A percentile compares a stretch with the other conserved stretches of the same genome.
phyloP scores from a whole-genome alignment of 2,888 invertebrate genomes.

The Iselma pallidipennis region DNA sequence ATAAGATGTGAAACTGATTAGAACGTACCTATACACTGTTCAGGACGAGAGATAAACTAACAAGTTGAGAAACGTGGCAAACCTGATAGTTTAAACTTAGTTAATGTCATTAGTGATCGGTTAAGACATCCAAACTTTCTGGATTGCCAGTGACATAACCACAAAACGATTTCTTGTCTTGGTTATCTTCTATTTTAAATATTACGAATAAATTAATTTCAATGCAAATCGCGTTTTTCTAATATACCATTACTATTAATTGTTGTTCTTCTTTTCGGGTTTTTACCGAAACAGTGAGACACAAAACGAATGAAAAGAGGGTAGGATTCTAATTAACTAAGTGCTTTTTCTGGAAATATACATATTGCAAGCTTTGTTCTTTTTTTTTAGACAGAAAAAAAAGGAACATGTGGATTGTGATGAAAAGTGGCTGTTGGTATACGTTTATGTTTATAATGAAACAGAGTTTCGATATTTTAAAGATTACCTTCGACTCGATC shows the following conservation, averaged over 20 bases:
- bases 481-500: conserved; percentile 38
- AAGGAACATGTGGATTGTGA: not conserved
- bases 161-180: not conserved
- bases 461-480: conserved; percentile 36
- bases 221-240: too few species aligned
- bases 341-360: not conserved
- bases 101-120: conserved; percentile 3
- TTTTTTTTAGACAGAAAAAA: not conserved
- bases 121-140: not conserved
- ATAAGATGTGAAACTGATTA: conserved; percentile 1
- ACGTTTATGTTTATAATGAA: conserved; percentile 37
- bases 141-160: not conserved
- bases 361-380: not conserved
- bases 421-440: conserved; percentile 11
- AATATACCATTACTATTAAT: too few species aligned
- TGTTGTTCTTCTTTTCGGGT: too few species aligned
- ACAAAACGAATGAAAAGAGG: not conserved
- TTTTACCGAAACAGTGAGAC: not conserved
- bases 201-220: too few species aligned
- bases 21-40: not conserved
- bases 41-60: not conserved
- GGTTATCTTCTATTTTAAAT: too few species aligned
- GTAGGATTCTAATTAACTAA: not conserved
- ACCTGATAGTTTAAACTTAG: conserved; percentile 3
- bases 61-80: conserved; percentile 1